A percentile compares a stretch with the other conserved stretches of the same genome.
Conservation (phyloP, 2,113 vertebrate genomes). For the Solea senegalensis region DNA sequence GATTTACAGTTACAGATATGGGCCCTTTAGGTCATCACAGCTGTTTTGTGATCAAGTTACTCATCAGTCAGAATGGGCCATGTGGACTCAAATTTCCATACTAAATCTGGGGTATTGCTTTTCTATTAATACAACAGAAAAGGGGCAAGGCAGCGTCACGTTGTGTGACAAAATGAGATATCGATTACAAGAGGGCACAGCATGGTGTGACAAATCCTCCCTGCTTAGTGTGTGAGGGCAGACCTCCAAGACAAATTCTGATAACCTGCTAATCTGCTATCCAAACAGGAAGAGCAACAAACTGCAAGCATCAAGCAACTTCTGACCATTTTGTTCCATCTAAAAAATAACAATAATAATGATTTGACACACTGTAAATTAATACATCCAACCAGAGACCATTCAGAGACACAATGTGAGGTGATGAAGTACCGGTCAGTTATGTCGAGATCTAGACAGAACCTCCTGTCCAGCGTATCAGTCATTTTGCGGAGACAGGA, state of each 20-base stretch:
- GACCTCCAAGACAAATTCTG: conserved; percentile 24
- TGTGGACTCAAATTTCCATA: conserved; percentile 49
- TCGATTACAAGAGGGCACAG: conserved; percentile 40
- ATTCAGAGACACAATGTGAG: not conserved
- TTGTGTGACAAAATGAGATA: conserved; percentile 52
- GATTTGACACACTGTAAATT: not conserved
- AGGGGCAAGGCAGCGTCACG: conserved; percentile 29
- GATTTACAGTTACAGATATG: conserved; percentile 25
- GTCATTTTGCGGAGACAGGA: conserved; percentile 89
- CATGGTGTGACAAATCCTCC: conserved; percentile 37
- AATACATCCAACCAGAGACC: not conserved
- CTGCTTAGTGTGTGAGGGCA: conserved; percentile 22
- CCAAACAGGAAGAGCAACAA: conserved; percentile 1
- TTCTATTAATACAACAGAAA: conserved; percentile 67
- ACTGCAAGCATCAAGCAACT: not conserved
- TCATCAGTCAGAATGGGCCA: conserved; percentile 36
- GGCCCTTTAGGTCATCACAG: conserved; percentile 24
- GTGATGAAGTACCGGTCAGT: conserved; percentile 86
- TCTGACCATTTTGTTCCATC: no score
- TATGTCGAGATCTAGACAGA: conserved; percentile 96
- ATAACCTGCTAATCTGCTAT: not conserved
- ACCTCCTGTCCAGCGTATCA: conserved; percentile 91
- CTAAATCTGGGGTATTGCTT: conserved; percentile 52
- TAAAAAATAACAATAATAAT: no score
- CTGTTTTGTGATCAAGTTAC: conserved; percentile 51